Evolutionary conservation across 2,888 invertebrate species (phyloP), one percentile per base, ranked within the genome.

Genomic region (Callimorpha dominula): DNA sequence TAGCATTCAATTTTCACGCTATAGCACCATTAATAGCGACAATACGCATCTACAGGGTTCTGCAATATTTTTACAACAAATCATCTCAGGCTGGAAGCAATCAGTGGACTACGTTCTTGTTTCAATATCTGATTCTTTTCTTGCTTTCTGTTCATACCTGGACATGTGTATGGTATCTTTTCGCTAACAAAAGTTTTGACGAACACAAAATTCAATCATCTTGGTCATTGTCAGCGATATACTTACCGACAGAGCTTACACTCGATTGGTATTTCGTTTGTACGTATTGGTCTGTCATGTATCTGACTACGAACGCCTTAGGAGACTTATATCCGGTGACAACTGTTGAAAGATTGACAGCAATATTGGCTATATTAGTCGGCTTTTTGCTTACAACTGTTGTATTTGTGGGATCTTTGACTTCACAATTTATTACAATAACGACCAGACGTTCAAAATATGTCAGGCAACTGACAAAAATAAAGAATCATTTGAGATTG

Each of bases 401-500:
- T 50, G 93, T 96, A 17, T 96, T 96, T 83, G 96, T 96, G 77
- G 96, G 96, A 71, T 95, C 95, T 46, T 84, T 96, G 74, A 95
- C 96, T 66, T 95, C 95, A 2, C 94, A 94, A 78, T 95, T 96
- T 82, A 95, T 96, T 79, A 96, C 95, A 62, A 93, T 94, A 79
- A 93, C 94, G 49, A 93, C 94, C 64, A 91, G 96, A 80, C 91
- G 94, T 60, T 93, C 96, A 14, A 91, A 91, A 83, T 93, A 96
- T 77, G 93, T 94, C 7, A 89, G 92, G 50, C 93, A 95, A 83
- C 83, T 96, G 66, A 88, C 86, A 76, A 93, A 94, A 85, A 96
- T 96, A 80, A 88, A 91, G 74, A 94, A 94, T 79, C 94, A 96
- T 85, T 86, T 96, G 9, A 82, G 87, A 63, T 83, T 94, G 49